These are phyloP conservation scores for Fulmarus glacialis DNA, from an alignment of 2,113 vertebrate species.

Conservation along the genomic window DNA sequence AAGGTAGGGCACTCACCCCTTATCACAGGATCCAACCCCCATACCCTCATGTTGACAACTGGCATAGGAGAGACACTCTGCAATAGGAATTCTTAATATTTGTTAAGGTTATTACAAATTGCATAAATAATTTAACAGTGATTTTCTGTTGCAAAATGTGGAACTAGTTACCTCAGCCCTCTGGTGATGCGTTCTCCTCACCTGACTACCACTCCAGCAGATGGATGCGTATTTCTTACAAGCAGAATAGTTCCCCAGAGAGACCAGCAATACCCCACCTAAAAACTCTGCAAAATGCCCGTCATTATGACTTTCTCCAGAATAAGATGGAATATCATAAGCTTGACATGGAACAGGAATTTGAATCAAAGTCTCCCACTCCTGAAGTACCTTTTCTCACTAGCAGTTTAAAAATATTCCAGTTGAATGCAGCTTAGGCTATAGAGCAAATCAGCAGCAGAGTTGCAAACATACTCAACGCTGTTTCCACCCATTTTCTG, in stretches of 20 bases:
- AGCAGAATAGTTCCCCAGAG: not conserved
- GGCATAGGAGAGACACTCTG: not conserved
- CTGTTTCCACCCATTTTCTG: not conserved
- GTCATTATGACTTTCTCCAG: not conserved
- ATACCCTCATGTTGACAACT: not conserved
- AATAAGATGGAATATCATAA: not conserved
- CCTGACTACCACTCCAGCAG: not conserved
- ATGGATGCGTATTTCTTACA: not conserved
- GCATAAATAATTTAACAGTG: not conserved
- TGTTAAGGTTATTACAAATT: not conserved
- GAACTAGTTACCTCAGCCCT: not conserved
- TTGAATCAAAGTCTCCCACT: not conserved
- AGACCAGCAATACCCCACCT: not conserved
- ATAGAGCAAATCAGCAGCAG: not conserved
- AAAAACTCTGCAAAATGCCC: not conserved
- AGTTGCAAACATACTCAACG: not conserved
- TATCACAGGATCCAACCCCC: not conserved
- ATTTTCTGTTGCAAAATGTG: not conserved
- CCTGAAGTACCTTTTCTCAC: not conserved
- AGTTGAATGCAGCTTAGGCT: not conserved
- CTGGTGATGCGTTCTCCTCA: not conserved
- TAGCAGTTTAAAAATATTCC: not conserved
- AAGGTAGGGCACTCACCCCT: not conserved
- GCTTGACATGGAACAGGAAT: not conserved
- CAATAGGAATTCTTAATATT: not conserved